Conservation (phyloP, 2,797 vertebrate species). For the Limosa lapponica region DNA sequence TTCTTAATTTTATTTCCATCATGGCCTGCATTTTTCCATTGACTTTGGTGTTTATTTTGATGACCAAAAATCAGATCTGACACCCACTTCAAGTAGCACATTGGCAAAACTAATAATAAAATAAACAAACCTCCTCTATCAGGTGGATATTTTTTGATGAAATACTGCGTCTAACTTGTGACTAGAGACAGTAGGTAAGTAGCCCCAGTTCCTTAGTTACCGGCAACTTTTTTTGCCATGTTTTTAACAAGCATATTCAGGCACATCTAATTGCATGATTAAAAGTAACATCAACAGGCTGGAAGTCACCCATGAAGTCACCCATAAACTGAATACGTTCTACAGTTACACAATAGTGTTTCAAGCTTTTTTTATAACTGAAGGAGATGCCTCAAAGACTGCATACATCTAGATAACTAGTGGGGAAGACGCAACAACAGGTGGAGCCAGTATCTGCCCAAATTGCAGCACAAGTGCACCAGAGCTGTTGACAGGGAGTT, state of each 20-base stretch:
- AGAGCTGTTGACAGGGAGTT: neutral
- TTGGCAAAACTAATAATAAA: slow-evolving; percentile 15
- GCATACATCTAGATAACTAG: neutral
- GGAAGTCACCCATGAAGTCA: neutral
- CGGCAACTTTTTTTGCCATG: neutral
- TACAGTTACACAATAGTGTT: neutral
- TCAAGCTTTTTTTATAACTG: slow-evolving; percentile 20
- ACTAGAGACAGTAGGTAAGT: neutral
- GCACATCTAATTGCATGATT: neutral
- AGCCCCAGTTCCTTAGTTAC: neutral
- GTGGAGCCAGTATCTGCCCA: neutral
- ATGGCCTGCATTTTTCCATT: neutral
- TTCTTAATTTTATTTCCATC: slow-evolving; percentile 5
- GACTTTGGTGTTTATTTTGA: neutral
- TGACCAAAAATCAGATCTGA: neutral
- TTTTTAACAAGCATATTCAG: neutral
- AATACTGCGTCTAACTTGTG: neutral
- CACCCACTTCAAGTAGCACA: neutral
- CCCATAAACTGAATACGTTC: neutral
- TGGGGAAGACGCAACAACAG: neutral
- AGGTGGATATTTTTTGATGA: neutral
- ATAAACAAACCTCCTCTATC: neutral
- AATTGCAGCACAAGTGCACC: neutral
- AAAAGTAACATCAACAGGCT: neutral
- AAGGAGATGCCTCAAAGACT: neutral